These are phyloP conservation scores for Drosophila kambysellisi DNA, from an alignment of 2,888 invertebrate species.

Conservation along the genomic window DNA sequence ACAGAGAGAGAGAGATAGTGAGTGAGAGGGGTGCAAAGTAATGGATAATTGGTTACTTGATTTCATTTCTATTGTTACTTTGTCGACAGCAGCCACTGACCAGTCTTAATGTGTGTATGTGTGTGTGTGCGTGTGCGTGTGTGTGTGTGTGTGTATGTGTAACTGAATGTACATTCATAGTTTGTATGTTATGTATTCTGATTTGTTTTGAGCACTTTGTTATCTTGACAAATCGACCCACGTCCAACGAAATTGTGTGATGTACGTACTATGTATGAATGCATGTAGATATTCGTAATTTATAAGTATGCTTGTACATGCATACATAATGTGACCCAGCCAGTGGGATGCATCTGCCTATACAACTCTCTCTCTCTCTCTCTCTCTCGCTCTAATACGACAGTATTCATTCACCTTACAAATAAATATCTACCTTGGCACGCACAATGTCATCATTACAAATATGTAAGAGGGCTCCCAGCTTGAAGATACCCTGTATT, in stretches of 20 bases:
- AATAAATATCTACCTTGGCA: conserved; percentile 2
- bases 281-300: background rate
- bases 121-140: background rate
- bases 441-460: conserved; percentile 6
- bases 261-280: conserved; percentile 29
- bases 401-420: background rate
- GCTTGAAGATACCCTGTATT: background rate
- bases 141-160: background rate
- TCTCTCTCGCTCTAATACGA: background rate
- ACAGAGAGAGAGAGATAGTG: background rate
- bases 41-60: conserved; percentile 7
- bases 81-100: conserved; percentile 14
- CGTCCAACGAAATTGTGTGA: conserved; percentile 53
- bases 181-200: conserved; percentile 3
- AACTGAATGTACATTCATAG: background rate
- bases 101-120: background rate
- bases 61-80: conserved; percentile 18
- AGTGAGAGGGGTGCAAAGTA: conserved; percentile 13
- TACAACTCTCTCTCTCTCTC: background rate
- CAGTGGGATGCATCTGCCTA: conserved; percentile 1
- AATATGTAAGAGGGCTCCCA: background rate
- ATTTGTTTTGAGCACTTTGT: conserved; percentile 13
- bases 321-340: background rate
- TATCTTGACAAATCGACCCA: conserved; percentile 59
- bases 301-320: background rate